A percentile compares a stretch with the other conserved stretches of the same genome.
Evolutionary conservation across 2,113 vertebrate genomes (phyloP).

Genomic region (Micronycteris hirsuta): DNA sequence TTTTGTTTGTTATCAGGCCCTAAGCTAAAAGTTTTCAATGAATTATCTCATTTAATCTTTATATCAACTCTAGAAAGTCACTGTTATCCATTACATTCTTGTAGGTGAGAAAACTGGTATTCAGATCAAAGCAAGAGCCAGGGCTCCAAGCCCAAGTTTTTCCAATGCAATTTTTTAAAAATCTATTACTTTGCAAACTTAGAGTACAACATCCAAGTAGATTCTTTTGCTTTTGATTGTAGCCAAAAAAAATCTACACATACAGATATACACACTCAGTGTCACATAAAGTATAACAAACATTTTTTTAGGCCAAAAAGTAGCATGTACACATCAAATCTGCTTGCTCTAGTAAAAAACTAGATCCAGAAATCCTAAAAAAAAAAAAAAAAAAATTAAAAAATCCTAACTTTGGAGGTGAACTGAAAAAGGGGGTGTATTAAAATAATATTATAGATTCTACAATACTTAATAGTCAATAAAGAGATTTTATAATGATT

Average conservation of each 20-base stretch:
- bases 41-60: neutral
- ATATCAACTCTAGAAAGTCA: neutral
- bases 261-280: neutral
- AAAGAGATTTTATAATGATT: neutral
- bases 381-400: neutral
- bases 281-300: neutral
- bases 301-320: neutral
- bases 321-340: neutral
- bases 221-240: neutral
- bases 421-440: neutral
- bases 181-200: neutral
- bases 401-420: neutral
- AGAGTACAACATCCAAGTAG: neutral
- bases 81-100: neutral
- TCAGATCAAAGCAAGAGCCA: neutral
- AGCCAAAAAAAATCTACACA: neutral
- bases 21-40: neutral
- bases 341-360: neutral
- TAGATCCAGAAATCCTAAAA: neutral
- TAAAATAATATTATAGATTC: neutral
- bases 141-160: neutral
- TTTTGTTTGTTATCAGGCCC: neutral
- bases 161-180: neutral
- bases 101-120: neutral
- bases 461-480: neutral